phyloP scores from a whole-genome alignment of 1,140 invertebrate species.

The Drosophila lini region DNA sequence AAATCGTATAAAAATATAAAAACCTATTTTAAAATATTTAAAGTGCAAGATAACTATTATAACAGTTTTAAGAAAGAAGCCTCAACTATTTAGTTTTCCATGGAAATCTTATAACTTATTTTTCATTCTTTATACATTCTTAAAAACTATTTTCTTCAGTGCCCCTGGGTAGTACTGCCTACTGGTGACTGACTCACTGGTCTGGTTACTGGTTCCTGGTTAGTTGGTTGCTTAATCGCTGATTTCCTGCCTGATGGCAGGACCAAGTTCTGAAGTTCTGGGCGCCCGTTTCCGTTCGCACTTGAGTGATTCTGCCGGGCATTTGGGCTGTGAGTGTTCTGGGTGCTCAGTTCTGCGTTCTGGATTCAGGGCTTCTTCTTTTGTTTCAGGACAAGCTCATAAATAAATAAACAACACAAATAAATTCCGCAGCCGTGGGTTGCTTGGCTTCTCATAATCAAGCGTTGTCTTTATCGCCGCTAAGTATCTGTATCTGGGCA shows the following conservation, averaged over 20 bases:
- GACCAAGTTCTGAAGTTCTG: conserved; percentile 77
- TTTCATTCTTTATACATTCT: accelerated
- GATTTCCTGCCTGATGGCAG: conserved; percentile 72
- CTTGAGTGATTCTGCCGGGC: conserved; percentile 71
- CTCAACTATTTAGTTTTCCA: neutral
- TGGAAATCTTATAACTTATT: neutral
- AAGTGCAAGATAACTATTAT: no score
- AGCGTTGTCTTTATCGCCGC: conserved; percentile 77
- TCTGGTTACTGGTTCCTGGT: conserved; percentile 45
- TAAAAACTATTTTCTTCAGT: neutral
- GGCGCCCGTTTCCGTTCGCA: conserved; percentile 72
- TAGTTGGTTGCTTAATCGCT: conserved; percentile 78
- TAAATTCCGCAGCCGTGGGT: conserved; percentile 69
- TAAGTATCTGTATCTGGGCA: conserved; percentile 72
- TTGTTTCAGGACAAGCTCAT: conserved; percentile 80
- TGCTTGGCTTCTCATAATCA: conserved; percentile 70
- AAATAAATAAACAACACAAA: conserved; percentile 80
- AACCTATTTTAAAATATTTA: neutral
- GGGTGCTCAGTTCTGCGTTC: conserved; percentile 7
- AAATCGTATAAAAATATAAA: accelerated
- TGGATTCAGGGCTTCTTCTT: conserved; percentile 16
- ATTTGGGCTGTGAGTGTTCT: conserved; percentile 26
- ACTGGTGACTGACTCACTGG: conserved; percentile 32
- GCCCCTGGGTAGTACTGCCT: neutral
- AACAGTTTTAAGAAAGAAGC: neutral